Conservation (phyloP, 2,113 vertebrate species). For the Apodemus sylvaticus region DNA sequence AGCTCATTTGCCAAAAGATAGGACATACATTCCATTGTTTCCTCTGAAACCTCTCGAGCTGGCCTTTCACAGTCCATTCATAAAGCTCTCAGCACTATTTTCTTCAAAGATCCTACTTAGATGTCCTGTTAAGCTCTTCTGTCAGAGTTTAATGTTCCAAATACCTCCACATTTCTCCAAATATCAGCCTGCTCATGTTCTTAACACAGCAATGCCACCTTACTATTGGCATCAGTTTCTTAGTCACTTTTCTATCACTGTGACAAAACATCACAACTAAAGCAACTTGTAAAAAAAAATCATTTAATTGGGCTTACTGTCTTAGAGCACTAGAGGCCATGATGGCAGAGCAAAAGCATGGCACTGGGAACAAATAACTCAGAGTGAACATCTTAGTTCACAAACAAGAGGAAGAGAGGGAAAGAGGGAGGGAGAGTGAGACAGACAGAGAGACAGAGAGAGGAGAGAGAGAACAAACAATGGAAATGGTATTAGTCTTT, state of each 20-base stretch:
- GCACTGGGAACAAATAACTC: not conserved
- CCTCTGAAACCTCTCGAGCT: not conserved
- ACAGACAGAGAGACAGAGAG: too few relatives aligned
- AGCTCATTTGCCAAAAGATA: not conserved
- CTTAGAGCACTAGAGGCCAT: not conserved
- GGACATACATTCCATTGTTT: too few relatives aligned
- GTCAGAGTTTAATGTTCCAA: not conserved
- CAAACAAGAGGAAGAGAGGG: not conserved
- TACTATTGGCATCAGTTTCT: not conserved
- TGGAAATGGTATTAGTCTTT: not conserved
- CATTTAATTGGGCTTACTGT: not conserved
- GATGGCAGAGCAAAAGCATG: not conserved
- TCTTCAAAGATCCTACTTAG: not conserved
- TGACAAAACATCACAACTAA: not conserved
- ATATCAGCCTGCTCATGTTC: not conserved
- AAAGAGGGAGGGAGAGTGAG: too few relatives aligned
- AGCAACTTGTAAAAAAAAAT: not conserved
- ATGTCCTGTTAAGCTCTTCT: not conserved
- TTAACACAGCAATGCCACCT: not conserved
- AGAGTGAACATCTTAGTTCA: not conserved
- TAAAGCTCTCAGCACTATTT: not conserved
- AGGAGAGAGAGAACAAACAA: not conserved
- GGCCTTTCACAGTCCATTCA: not conserved
- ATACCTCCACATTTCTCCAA: not conserved
- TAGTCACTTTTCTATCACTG: not conserved